These are phyloP conservation scores for Cryptops parisi DNA, from an alignment of 2,888 invertebrate genomes.

Conservation along the genomic window DNA sequence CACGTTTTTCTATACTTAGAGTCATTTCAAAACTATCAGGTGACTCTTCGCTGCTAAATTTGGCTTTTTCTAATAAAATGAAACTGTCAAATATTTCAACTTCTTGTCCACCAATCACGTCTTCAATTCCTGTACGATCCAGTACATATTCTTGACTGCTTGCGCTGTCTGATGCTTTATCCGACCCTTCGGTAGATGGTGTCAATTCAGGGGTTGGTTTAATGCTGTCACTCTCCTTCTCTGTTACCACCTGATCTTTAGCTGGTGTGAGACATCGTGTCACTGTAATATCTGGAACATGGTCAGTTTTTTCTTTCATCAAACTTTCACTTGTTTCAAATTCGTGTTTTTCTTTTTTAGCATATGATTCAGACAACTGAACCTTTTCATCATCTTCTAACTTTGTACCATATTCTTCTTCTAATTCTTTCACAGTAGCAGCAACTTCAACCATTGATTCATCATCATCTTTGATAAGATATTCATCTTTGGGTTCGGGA, in stretches of 20 bases:
- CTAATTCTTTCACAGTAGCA: constrained; percentile 32
- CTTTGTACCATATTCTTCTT: constrained; percentile 36
- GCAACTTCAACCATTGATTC: constrained; percentile 30
- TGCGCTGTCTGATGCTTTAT: constrained; percentile 45
- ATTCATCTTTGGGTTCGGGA: constrained; percentile 36
- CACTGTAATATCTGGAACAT: constrained; percentile 46
- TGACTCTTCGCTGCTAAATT: not conserved
- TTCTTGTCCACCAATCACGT: not conserved
- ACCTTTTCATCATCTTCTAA: not conserved
- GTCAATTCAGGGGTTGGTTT: constrained; percentile 42
- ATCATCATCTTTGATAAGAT: constrained; percentile 32
- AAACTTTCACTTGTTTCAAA: constrained; percentile 35
- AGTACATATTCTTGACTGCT: constrained; percentile 41
- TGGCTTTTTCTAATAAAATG: not conserved
- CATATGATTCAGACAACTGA: constrained; percentile 8
- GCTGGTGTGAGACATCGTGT: constrained; percentile 44
- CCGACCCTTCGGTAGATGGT: constrained; percentile 39
- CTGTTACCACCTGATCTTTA: constrained; percentile 26
- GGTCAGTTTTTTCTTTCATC: constrained; percentile 22
- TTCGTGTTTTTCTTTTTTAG: constrained; percentile 37
- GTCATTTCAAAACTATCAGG: not conserved
- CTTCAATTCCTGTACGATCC: not conserved
- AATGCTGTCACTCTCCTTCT: constrained; percentile 28
- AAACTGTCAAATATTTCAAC: not conserved
- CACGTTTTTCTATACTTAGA: constrained; percentile 30